Percentiles rank a stretch among this genome's conserved stretches.
phyloP scores from a whole-genome alignment of 2,797 vertebrate species.

The Gymnothorax reevesii region DNA sequence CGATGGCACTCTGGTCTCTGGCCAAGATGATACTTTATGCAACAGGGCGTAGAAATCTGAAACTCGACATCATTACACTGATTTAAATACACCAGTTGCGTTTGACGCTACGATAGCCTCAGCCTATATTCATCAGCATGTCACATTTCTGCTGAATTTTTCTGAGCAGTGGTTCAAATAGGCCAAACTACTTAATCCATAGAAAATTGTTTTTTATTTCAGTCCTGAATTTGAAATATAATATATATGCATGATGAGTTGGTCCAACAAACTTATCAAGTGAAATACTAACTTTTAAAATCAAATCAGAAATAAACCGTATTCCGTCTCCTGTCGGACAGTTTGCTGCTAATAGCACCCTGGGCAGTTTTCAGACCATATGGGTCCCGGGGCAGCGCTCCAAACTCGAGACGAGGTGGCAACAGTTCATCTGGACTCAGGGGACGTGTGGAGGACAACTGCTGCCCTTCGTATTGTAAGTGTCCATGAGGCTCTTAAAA shows the following conservation, averaged over 20 bases:
- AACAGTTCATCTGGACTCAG: slow-evolving; percentile 31
- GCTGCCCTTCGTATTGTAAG: slow-evolving; percentile 16
- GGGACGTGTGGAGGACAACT: slow-evolving; percentile 22
- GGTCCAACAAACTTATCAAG: too few species aligned
- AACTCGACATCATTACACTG: background rate
- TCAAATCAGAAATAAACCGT: background rate
- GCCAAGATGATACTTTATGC: background rate
- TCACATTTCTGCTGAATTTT: background rate
- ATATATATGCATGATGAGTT: too few species aligned
- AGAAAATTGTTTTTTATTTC: background rate
- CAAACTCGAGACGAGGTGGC: slow-evolving; percentile 50
- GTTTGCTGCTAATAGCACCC: slow-evolving; percentile 58
- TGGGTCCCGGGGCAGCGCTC: slow-evolving; percentile 68
- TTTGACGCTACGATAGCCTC: background rate
- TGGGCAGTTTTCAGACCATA: slow-evolving; percentile 64
- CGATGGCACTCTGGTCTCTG: background rate
- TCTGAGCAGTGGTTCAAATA: background rate
- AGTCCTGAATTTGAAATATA: background rate
- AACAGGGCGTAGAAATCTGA: background rate
- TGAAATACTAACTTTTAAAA: background rate
- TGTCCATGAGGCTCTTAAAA: background rate
- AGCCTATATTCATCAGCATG: background rate
- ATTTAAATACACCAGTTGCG: too few species aligned
- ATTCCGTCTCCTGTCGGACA: background rate
- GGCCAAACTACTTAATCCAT: background rate